phyloP scores from a whole-genome alignment of 1,140 invertebrate genomes.

The Calycopis cecrops region DNA sequence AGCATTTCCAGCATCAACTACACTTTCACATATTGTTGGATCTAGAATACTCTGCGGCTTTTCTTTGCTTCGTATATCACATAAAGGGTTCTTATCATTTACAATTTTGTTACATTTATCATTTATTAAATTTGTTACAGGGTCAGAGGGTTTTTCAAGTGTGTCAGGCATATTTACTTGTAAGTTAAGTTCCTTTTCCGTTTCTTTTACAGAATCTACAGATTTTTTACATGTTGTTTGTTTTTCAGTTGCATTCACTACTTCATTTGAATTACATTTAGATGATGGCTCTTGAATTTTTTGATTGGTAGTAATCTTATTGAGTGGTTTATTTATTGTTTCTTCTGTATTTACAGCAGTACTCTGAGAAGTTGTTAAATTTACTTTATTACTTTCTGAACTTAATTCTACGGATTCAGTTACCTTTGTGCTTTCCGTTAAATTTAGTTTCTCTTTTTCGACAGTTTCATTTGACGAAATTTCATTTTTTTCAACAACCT shows the following conservation, averaged over 20 bases:
- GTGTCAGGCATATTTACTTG: slow-evolving; percentile 4
- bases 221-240: background rate
- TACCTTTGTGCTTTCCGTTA: slow-evolving; percentile 15
- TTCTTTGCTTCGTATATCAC: slow-evolving; percentile 58
- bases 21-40: slow-evolving; percentile 69
- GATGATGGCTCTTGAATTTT: background rate
- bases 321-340: background rate
- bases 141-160: slow-evolving; percentile 15
- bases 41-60: slow-evolving; percentile 67
- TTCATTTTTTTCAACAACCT: background rate
- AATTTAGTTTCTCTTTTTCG: background rate
- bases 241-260: background rate
- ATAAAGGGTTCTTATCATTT: slow-evolving; percentile 27
- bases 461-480: background rate
- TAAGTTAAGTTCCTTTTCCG: background rate
- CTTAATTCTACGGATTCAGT: slow-evolving; percentile 3
- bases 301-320: background rate
- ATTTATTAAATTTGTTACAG: slow-evolving; percentile 15
- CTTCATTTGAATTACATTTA: background rate
- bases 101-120: slow-evolving; percentile 31
- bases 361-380: background rate
- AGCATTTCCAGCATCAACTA: slow-evolving; percentile 74
- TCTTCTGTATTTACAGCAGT: background rate
- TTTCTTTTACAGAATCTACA: background rate
- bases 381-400: slow-evolving; percentile 2